phyloP scores from a whole-genome alignment of 2,888 invertebrate genomes.

The Agriotes lineatus region DNA sequence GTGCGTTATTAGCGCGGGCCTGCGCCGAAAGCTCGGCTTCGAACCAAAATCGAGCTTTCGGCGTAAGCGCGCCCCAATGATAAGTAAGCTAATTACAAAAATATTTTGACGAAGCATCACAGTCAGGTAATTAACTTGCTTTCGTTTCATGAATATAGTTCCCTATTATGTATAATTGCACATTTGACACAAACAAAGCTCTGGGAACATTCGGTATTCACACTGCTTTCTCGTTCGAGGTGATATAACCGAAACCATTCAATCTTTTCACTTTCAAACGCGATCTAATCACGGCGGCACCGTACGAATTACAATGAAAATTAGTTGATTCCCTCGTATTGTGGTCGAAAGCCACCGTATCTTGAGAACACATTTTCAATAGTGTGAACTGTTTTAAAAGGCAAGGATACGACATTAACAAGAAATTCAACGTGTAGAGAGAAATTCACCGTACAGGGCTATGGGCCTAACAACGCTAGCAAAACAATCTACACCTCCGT shows the following conservation, averaged over 20 bases:
- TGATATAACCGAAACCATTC: constrained; percentile 40
- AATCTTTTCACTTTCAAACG: constrained; percentile 47
- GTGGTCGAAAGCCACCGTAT: constrained; percentile 6
- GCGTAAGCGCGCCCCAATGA: background rate
- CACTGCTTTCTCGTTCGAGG: constrained; percentile 47
- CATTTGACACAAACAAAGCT: constrained; percentile 53
- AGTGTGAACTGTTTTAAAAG: constrained; percentile 32
- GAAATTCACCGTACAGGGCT: background rate
- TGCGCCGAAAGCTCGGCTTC: background rate
- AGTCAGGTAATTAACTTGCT: constrained; percentile 37
- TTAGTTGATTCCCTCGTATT: constrained; percentile 6
- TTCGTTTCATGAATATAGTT: constrained; percentile 45
- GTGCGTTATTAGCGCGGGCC: background rate
- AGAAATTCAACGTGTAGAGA: constrained; percentile 7
- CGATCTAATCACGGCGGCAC: constrained; percentile 22
- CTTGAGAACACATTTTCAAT: constrained; percentile 35
- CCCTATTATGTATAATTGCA: constrained; percentile 54
- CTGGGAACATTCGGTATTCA: constrained; percentile 49
- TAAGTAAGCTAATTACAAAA: constrained; percentile 35
- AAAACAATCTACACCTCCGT: background rate
- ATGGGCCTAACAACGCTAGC: background rate
- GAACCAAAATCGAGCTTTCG: background rate
- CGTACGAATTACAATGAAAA: constrained; percentile 11
- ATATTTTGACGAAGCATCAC: constrained; percentile 37
- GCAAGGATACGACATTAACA: constrained; percentile 26